Evolutionary conservation across 1,140 invertebrate species (phyloP).

Genomic region (Zaprionus nigranus): DNA sequence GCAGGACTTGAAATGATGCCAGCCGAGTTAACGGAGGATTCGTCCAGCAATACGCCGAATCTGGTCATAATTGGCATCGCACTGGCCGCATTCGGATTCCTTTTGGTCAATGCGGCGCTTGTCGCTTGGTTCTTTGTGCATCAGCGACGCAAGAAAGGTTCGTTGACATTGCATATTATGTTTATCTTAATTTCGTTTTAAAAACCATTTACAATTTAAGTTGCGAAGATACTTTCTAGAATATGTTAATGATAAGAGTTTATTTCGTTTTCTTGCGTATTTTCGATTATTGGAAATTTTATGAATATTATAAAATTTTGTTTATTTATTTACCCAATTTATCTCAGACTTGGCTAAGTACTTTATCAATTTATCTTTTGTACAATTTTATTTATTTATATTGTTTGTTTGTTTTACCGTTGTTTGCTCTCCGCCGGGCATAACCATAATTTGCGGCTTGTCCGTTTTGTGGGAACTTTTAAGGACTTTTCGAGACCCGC

Average conservation of each 20-base stretch:
- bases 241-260: neutral
- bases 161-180: slow-evolving; percentile 57
- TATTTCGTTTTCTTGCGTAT: neutral
- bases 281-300: neutral
- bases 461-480: slow-evolving; percentile 8
- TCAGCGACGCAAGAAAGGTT: slow-evolving; percentile 89
- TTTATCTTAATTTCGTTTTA: neutral
- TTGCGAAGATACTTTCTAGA: neutral
- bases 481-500: neutral
- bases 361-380: neutral
- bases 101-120: slow-evolving; percentile 92
- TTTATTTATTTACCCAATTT: neutral
- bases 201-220: neutral
- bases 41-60: slow-evolving; percentile 88
- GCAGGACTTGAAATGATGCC: slow-evolving; percentile 87
- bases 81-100: slow-evolving; percentile 90
- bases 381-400: slow-evolving; percentile 13
- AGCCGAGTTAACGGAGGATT: slow-evolving; percentile 88
- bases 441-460: slow-evolving; percentile 7
- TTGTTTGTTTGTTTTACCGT: slow-evolving; percentile 1
- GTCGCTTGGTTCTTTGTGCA: slow-evolving; percentile 93
- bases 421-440: slow-evolving; percentile 1
- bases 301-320: neutral
- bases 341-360: neutral
- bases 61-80: slow-evolving; percentile 93